These are phyloP conservation scores for Strigamia maritima DNA, from an alignment of 2,888 invertebrate genomes.

Conservation along the genomic window DNA sequence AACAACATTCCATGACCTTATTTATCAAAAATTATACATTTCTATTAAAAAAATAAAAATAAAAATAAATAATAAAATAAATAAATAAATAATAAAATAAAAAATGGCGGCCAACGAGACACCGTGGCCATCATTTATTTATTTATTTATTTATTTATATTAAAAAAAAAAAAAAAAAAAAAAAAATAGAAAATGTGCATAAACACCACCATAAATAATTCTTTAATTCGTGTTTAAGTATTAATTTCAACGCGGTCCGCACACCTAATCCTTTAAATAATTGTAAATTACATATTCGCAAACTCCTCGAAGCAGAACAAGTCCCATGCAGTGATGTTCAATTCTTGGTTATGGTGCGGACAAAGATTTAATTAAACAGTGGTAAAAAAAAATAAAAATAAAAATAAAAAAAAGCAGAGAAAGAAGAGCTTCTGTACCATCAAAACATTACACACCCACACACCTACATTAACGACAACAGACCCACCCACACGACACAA, in stretches of 20 bases:
- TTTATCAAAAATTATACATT: too few relatives aligned
- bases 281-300: conserved; percentile 11
- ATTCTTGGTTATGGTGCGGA: neutral
- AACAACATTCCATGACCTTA: neutral
- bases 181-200: too few relatives aligned
- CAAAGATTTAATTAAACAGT: conserved; percentile 19
- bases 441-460: conserved; percentile 19
- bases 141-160: too few relatives aligned
- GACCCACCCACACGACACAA: conserved; percentile 19
- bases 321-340: too few relatives aligned
- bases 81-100: too few relatives aligned
- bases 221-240: neutral
- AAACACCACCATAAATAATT: neutral
- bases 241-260: neutral
- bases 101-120: too few relatives aligned
- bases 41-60: too few relatives aligned
- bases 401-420: neutral
- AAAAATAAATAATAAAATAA: too few relatives aligned
- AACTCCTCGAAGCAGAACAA: conserved; percentile 15
- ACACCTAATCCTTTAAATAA: neutral
- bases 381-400: too few relatives aligned
- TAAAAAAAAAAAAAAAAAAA: neutral
- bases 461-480: conserved; percentile 23
- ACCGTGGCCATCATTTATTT: too few relatives aligned
- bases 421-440: conserved; percentile 1